phyloP scores from a whole-genome alignment of 2,888 invertebrate species.

The Hirtodrosophila duncani region DNA sequence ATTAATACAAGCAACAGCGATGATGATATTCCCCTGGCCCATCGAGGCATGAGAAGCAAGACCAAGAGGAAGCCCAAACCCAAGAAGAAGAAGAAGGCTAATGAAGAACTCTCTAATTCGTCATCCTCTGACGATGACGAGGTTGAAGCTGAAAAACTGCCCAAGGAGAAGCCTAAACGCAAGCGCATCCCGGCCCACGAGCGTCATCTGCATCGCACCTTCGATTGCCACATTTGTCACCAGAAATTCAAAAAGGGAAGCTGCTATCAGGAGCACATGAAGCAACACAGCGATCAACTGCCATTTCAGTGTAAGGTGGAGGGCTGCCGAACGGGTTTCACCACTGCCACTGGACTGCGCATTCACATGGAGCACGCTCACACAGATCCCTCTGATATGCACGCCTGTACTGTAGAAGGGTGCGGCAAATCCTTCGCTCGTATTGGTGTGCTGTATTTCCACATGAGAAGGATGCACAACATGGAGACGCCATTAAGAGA shows the following conservation, averaged over 20 bases:
- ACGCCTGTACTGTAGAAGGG: slow-evolving; percentile 68
- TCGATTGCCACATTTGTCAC: slow-evolving; percentile 73
- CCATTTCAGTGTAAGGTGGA: slow-evolving; percentile 72
- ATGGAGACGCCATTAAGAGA: slow-evolving; percentile 54
- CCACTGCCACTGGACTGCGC: slow-evolving; percentile 64
- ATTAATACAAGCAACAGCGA: slow-evolving; percentile 55
- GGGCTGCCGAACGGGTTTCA: slow-evolving; percentile 68
- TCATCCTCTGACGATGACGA: slow-evolving; percentile 26
- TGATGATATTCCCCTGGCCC: slow-evolving; percentile 61
- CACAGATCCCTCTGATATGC: slow-evolving; percentile 62
- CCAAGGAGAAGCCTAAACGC: slow-evolving; percentile 40
- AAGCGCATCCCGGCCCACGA: slow-evolving; percentile 48
- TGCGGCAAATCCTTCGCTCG: slow-evolving; percentile 68
- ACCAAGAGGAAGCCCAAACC: slow-evolving; percentile 21
- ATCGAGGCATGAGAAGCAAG: slow-evolving; percentile 27
- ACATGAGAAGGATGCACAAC: slow-evolving; percentile 66
- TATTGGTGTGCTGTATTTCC: slow-evolving; percentile 67
- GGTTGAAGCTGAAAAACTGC: slow-evolving; percentile 15
- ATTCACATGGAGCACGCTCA: slow-evolving; percentile 72
- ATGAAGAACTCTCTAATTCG: slow-evolving; percentile 26
- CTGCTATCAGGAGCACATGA: slow-evolving; percentile 74
- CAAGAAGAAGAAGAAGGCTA: slow-evolving; percentile 16
- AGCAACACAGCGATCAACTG: slow-evolving; percentile 70
- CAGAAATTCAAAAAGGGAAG: slow-evolving; percentile 67
- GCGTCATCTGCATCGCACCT: slow-evolving; percentile 47